Conservation (phyloP, 1,140 invertebrate genomes). For the Lepidostoma basale region DNA sequence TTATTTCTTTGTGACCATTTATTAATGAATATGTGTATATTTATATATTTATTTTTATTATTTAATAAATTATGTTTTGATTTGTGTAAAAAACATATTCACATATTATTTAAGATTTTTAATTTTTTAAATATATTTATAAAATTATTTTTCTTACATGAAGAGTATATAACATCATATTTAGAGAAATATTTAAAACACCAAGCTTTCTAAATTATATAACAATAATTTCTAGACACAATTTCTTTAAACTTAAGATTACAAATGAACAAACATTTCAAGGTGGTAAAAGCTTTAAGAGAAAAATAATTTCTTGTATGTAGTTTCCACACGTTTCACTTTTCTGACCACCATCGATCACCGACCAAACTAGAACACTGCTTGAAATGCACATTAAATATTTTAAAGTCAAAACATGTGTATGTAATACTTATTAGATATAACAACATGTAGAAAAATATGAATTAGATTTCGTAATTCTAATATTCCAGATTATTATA, state of each 20-base stretch:
- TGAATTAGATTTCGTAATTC: not conserved
- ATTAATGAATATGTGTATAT: not conserved
- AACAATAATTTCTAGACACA: constrained; percentile 10
- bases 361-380: constrained; percentile 39
- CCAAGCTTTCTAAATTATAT: constrained; percentile 5
- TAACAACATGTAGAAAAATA: not conserved
- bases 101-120: not conserved
- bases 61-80: too few species aligned
- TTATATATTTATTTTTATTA: not conserved
- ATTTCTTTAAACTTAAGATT: not conserved
- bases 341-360: constrained; percentile 18
- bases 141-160: not conserved
- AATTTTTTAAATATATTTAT: not conserved
- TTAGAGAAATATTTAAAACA: not conserved
- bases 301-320: constrained; percentile 25
- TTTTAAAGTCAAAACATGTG: too few species aligned
- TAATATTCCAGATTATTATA: not conserved
- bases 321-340: constrained; percentile 30
- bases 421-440: not conserved
- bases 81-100: not conserved
- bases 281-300: constrained; percentile 45
- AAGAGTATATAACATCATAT: not conserved
- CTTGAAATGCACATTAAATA: constrained; percentile 15
- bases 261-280: constrained; percentile 25
- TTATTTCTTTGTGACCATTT: too few species aligned